phyloP scores from a whole-genome alignment of 2,113 vertebrate species.

The Falco punctatus region DNA sequence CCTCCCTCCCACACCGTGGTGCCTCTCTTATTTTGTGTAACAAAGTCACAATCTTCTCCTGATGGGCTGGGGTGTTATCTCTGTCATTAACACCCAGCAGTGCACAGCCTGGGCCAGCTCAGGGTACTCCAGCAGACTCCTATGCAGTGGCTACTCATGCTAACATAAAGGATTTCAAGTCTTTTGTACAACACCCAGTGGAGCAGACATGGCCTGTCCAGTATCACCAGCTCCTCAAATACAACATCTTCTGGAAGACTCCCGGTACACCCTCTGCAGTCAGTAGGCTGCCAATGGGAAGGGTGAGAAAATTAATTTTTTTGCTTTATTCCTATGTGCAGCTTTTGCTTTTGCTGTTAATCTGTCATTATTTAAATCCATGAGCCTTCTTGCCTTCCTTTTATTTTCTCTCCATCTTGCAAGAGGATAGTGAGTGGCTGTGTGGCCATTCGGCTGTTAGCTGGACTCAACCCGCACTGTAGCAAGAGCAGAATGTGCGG shows the following conservation, averaged over 20 bases:
- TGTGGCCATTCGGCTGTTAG: background rate
- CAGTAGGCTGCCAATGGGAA: background rate
- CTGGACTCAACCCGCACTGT: background rate
- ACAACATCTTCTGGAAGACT: background rate
- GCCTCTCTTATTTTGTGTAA: background rate
- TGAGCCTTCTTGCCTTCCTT: background rate
- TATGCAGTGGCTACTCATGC: background rate
- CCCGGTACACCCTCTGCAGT: too few species aligned
- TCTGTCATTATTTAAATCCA: background rate
- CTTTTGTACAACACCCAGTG: background rate
- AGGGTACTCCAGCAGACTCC: background rate
- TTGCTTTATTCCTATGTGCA: background rate
- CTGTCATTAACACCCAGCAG: background rate
- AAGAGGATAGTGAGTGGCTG: rapidly evolving
- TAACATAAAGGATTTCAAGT: rapidly evolving
- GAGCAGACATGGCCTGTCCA: background rate
- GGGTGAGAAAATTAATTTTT: background rate
- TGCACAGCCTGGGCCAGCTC: background rate
- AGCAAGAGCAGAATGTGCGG: background rate
- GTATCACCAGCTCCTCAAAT: background rate
- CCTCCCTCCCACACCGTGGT: background rate
- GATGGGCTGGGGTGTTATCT: background rate
- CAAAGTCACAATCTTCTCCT: background rate
- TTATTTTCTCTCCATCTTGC: too few species aligned
- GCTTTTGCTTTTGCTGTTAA: background rate